Base-by-base conservation (phyloP, 2,888 invertebrate species). In the Gymnosoma rotundatum region DNA sequence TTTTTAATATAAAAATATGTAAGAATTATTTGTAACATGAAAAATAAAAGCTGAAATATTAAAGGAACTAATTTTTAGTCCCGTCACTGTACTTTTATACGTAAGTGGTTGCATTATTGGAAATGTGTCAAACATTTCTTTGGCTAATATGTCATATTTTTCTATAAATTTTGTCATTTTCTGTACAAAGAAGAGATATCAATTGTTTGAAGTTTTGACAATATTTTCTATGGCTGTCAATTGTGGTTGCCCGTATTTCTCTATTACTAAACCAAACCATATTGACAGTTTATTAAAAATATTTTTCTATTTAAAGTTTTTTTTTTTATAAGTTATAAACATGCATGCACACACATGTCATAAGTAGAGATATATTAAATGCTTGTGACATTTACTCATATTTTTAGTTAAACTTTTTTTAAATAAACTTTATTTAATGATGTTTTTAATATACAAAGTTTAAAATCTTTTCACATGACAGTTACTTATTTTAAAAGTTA, bases 281-380 rank as follows among this genome's bases (percentile, higher is more conserved):
- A 52, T 70, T 70, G 69, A 78, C 61, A 70, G 52, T 45, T 69
- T 70, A 18, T 45, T 56, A 52, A 58, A 67, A 60, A 58, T 20
- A 42, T 69, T 25, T 61, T 66, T 67, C 38, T 38, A 45, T 60
- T 10, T 32, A n/a, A 21, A 64, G 21, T 52, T 38, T 60, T 14
- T 20, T 20, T 32, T 36, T 50, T 1, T 32, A 42, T n/a, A 42
- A 32, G 6, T 32, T 32, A 32, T 32, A 32, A 5, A 32, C 32
- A 32, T 32, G 32, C 32, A 32, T 5, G 9, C 38, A 38, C 38
- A 5, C 38, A 6, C 16, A 25, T 70, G 18, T 20, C 16, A 45
- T 18, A n/a, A 45, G 45, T 45, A 12, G 14, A 45, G 12, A 45
- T 45, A 45, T 45, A 14, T 45, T 45, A 14, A 12, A 14, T 48